phyloP scores from a whole-genome alignment of 2,797 vertebrate species.

The Danio kyathit region DNA sequence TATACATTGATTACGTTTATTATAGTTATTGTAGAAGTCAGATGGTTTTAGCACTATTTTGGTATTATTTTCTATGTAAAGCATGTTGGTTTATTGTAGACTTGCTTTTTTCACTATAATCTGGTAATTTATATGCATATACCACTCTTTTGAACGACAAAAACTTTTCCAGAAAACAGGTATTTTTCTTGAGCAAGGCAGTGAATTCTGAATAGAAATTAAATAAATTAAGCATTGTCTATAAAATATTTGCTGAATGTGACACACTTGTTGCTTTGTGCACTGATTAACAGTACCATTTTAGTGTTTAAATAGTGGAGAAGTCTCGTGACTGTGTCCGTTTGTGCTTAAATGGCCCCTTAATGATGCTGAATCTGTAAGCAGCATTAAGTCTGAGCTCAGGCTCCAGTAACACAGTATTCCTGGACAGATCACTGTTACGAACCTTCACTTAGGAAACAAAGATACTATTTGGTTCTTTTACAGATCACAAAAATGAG shows the following conservation, averaged over 20 bases:
- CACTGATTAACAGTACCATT: neutral
- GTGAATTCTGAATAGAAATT: neutral
- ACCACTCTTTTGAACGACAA: neutral
- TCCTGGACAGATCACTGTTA: constrained; percentile 48
- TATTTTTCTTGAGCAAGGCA: neutral
- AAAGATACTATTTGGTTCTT: constrained; percentile 4
- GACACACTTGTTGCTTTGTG: neutral
- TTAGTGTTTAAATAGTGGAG: constrained; percentile 49
- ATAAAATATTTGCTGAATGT: neutral
- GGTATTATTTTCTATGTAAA: too few species aligned
- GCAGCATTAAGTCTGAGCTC: constrained; percentile 60
- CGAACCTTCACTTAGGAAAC: neutral
- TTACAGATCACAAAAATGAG: neutral
- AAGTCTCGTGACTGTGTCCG: constrained; percentile 69
- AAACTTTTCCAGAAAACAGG: neutral
- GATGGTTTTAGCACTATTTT: too few species aligned
- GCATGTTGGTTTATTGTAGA: too few species aligned
- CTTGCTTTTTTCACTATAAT: too few species aligned
- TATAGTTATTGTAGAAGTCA: too few species aligned
- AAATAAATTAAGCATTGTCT: neutral
- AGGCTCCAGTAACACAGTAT: constrained; percentile 55
- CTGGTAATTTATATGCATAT: too few species aligned
- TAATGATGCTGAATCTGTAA: constrained; percentile 70
- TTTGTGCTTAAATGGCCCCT: constrained; percentile 63
- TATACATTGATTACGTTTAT: too few species aligned